A percentile compares a stretch with the other conserved stretches of the same genome.
Conservation (phyloP, 2,797 vertebrate species). For the Falco novaeseelandiae region DNA sequence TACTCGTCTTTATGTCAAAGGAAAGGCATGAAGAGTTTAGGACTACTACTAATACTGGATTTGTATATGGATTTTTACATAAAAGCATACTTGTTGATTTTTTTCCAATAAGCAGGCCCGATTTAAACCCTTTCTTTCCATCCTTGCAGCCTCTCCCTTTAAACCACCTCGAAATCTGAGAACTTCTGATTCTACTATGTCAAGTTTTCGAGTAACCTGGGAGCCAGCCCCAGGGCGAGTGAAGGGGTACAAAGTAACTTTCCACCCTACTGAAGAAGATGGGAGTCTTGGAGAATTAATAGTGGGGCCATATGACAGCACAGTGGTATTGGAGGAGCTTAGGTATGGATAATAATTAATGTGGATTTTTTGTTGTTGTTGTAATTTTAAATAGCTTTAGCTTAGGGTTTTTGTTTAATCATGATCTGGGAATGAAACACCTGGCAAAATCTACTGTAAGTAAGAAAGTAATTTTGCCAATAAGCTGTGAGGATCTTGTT, state of each 20-base stretch:
- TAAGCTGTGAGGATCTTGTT: neutral
- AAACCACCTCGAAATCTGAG: slow-evolving; percentile 93
- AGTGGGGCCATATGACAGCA: slow-evolving; percentile 93
- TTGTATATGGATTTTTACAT: neutral
- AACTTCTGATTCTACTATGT: slow-evolving; percentile 92
- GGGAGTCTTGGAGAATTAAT: slow-evolving; percentile 83
- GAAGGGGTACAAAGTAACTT: slow-evolving; percentile 92
- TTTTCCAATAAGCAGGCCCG: neutral
- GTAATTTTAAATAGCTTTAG: neutral
- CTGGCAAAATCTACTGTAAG: neutral
- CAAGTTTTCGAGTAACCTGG: slow-evolving; percentile 95
- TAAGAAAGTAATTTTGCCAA: neutral
- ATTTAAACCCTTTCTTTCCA: neutral
- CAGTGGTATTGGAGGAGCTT: slow-evolving; percentile 93
- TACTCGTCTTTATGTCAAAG: neutral
- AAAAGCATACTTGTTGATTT: neutral
- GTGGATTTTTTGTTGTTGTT: neutral
- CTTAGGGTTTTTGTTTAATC: neutral
- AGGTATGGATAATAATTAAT: slow-evolving; percentile 77
- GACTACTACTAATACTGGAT: neutral
- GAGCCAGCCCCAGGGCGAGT: slow-evolving; percentile 90
- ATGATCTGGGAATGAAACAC: neutral
- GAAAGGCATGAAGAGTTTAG: neutral
- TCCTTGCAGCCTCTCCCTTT: slow-evolving; percentile 85
- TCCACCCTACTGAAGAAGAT: slow-evolving; percentile 85